Evolutionary conservation across 2,797 vertebrate genomes (phyloP), one percentile per base, ranked within the genome.

Genomic region (Manis crassicaudata): DNA sequence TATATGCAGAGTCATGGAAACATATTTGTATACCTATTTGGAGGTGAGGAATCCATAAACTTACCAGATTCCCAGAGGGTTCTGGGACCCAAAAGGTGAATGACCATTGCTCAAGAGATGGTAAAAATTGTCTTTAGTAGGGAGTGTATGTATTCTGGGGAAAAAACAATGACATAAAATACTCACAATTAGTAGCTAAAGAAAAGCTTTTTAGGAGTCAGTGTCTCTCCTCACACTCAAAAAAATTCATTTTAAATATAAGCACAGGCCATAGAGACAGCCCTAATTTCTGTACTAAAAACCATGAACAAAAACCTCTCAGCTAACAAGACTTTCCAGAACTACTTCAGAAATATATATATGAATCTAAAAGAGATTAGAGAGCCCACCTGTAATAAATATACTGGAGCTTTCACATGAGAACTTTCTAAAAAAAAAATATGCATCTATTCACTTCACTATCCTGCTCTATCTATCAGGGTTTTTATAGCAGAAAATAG

Each of bases 401-500:
- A 75, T 72, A 75, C 29, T 90, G 29, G 29, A 18, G 32, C 65
- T 75, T 75, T 80, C 56, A 90, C 76, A 56, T 35, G 63, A 35
- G 23, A 84, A 7, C 73, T 73, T 56, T 70, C 68, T 67, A 35
- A 67, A 85, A 67, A 67, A 40, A 27, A 75, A 35, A 60, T 32
- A 27, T 18, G 63, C 13, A 50, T 62, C n/a, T 77, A 12, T 83
- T 87, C 46, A 88, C 43, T 77, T 90, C n/a, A 95, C 32, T 81
- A 21, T 81, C 37, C 20, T 58, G 17, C 58, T 56, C 1, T 70
- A 46, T 56, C 58, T 82, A 32, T 65, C 76, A 52, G n/a, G 50
- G 35, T 88, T 79, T 63, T 88, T 91, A 40, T 4, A 60, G 23
- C 63, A 95, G 84, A 91, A 95, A 95, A 85, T 12, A 88, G 54